These are phyloP conservation scores for Microplitis mediator DNA, from an alignment of 1,140 invertebrate species.

Conservation along the genomic window DNA sequence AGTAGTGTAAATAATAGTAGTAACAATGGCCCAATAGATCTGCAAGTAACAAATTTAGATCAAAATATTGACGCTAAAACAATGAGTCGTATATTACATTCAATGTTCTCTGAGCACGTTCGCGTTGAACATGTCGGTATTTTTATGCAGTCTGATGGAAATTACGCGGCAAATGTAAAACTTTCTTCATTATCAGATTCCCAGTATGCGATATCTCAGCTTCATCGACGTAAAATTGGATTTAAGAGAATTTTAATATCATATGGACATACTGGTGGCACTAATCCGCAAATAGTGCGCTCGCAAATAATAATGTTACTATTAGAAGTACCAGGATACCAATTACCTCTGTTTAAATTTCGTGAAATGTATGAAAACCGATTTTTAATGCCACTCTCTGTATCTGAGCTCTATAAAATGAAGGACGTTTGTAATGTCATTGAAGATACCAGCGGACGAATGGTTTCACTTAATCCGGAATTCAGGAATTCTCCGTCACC, in stretches of 20 bases:
- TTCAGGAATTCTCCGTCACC: constrained; percentile 66
- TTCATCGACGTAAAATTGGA: constrained; percentile 82
- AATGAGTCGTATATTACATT: constrained; percentile 71
- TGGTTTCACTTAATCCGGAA: constrained; percentile 69
- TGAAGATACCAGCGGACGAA: constrained; percentile 73
- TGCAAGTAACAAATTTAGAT: constrained; percentile 79
- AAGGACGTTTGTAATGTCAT: constrained; percentile 77
- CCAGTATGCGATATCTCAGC: constrained; percentile 81
- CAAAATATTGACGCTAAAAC: constrained; percentile 75
- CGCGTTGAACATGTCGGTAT: constrained; percentile 73
- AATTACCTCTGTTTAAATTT: constrained; percentile 83
- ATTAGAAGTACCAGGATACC: constrained; percentile 76
- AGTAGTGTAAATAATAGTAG: constrained; percentile 21
- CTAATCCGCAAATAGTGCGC: constrained; percentile 71
- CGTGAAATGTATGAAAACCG: constrained; percentile 84
- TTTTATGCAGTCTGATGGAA: constrained; percentile 72
- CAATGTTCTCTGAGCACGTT: constrained; percentile 73
- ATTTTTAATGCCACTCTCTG: constrained; percentile 77
- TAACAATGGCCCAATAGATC: constrained; percentile 65
- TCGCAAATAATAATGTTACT: constrained; percentile 69
- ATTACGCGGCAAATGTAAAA: constrained; percentile 67
- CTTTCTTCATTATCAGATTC: constrained; percentile 73
- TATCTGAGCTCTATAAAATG: constrained; percentile 82
- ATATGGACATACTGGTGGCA: constrained; percentile 69
- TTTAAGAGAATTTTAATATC: constrained; percentile 82